A percentile compares a stretch with the other conserved stretches of the same genome.
These are phyloP conservation scores for Phaethon lepturus DNA, from an alignment of 2,113 vertebrate genomes.

Conservation along the genomic window DNA sequence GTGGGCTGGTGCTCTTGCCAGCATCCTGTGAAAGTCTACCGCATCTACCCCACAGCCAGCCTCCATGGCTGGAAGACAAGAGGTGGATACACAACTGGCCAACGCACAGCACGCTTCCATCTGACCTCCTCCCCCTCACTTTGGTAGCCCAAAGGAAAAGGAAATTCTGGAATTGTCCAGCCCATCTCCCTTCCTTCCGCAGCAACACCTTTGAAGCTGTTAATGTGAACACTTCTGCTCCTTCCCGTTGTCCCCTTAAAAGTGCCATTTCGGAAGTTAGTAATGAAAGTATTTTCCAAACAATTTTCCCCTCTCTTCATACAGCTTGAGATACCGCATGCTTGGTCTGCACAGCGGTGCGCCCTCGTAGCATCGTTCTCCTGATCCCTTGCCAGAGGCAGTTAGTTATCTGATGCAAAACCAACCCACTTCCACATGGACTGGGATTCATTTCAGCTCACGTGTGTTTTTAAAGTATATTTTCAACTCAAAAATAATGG, in stretches of 20 bases:
- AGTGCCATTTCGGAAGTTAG: fast-evolving
- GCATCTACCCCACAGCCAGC: not conserved
- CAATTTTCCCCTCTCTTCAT: not conserved
- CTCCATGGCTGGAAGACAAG: not conserved
- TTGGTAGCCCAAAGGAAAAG: not conserved
- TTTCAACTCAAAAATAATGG: not conserved
- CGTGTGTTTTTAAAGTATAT: not conserved
- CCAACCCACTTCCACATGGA: not conserved
- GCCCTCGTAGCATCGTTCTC: not conserved
- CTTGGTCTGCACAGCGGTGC: not conserved
- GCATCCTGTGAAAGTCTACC: no score
- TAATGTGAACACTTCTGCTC: not conserved
- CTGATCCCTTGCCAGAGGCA: not conserved
- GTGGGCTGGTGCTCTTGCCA: not conserved
- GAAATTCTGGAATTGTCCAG: fast-evolving
- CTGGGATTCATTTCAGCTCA: not conserved
- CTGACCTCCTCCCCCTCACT: not conserved
- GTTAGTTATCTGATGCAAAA: not conserved
- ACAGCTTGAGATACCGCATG: fast-evolving
- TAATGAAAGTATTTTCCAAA: not conserved
- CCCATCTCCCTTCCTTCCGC: not conserved
- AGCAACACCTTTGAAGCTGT: not conserved
- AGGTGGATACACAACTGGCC: not conserved
- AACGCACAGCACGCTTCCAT: fast-evolving
- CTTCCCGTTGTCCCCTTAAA: not conserved